Conservation (phyloP, 2,888 invertebrate species). For the Sacculina carcini region DNA sequence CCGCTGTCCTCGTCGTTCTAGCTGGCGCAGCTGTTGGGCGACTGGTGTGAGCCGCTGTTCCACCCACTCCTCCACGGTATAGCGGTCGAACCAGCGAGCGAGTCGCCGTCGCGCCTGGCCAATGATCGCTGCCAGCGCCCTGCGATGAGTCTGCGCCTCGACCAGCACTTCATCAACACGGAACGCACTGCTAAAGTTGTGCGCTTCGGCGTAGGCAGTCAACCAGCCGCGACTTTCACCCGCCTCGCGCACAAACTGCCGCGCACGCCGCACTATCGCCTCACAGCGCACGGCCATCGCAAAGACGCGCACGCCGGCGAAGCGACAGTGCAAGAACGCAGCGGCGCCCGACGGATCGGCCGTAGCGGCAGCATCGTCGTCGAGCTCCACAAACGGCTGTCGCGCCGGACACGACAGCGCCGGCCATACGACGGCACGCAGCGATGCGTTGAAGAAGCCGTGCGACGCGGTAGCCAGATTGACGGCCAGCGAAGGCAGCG, state of each 20-base stretch:
- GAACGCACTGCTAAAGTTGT: slow-evolving; percentile 29
- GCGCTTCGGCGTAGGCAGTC: slow-evolving; percentile 37
- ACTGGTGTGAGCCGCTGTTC: slow-evolving; percentile 35
- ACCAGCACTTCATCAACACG: slow-evolving; percentile 23
- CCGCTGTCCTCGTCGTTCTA: slow-evolving; percentile 16
- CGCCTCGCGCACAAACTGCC: slow-evolving; percentile 17
- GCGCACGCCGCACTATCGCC: slow-evolving; percentile 21
- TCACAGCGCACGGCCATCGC: slow-evolving; percentile 24
- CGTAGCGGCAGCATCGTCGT: too few relatives aligned
- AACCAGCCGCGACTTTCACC: slow-evolving; percentile 32
- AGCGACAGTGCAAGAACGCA: slow-evolving; percentile 32
- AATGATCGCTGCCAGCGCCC: slow-evolving; percentile 21
- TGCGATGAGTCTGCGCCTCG: slow-evolving; percentile 10
- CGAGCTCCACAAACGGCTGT: slow-evolving; percentile 27
- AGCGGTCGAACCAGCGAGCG: slow-evolving; percentile 30
- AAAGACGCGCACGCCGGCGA: slow-evolving; percentile 32
- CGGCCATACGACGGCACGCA: slow-evolving; percentile 23
- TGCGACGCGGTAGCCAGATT: slow-evolving; percentile 20
- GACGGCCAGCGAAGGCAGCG: slow-evolving; percentile 17
- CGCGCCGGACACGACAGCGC: slow-evolving; percentile 29
- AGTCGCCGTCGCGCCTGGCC: slow-evolving; percentile 29
- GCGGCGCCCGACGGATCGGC: slow-evolving; percentile 36
- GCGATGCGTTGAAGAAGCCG: slow-evolving; percentile 31
- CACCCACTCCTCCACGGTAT: slow-evolving; percentile 35
- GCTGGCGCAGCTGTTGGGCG: slow-evolving; percentile 25